These are phyloP conservation scores for Ormyrus labotus DNA, from an alignment of 2,888 invertebrate species.

Conservation along the genomic window DNA sequence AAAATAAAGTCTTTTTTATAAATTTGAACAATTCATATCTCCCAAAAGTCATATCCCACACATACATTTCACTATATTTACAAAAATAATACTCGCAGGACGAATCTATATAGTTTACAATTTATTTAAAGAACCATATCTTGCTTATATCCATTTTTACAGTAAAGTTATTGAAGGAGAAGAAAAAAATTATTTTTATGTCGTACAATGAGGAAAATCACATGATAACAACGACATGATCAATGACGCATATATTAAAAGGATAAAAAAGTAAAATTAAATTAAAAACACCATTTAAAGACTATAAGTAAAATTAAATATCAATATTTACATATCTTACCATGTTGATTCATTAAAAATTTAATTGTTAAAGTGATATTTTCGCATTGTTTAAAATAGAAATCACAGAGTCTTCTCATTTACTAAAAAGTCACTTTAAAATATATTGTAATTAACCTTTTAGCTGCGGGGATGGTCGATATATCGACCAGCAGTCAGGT, in stretches of 20 bases:
- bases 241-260: not conserved
- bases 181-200: conserved; percentile 17
- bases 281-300: conserved; percentile 12
- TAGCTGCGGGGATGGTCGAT: no score
- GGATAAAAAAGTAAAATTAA: conserved; percentile 18
- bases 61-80: not conserved
- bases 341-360: not conserved
- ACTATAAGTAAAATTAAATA: conserved; percentile 17
- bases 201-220: conserved; percentile 18
- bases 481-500: no score
- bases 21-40: conserved; percentile 18
- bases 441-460: not conserved
- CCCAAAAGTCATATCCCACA: conserved; percentile 25
- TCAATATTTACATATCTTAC: conserved; percentile 50
- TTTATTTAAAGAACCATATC: conserved; percentile 33
- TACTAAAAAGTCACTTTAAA: conserved; percentile 2
- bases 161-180: not conserved
- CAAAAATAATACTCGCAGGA: conserved; percentile 3
- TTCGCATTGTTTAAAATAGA: conserved; percentile 19
- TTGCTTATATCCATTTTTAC: conserved; percentile 40
- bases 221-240: conserved; percentile 29
- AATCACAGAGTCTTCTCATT: conserved; percentile 23
- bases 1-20: conserved; percentile 24
- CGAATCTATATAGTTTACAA: conserved; percentile 7
- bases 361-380: conserved; percentile 30